Percentiles rank a stretch among this genome's conserved stretches.
phyloP scores from a whole-genome alignment of 2,113 vertebrate genomes.

The Penelope pileata region DNA sequence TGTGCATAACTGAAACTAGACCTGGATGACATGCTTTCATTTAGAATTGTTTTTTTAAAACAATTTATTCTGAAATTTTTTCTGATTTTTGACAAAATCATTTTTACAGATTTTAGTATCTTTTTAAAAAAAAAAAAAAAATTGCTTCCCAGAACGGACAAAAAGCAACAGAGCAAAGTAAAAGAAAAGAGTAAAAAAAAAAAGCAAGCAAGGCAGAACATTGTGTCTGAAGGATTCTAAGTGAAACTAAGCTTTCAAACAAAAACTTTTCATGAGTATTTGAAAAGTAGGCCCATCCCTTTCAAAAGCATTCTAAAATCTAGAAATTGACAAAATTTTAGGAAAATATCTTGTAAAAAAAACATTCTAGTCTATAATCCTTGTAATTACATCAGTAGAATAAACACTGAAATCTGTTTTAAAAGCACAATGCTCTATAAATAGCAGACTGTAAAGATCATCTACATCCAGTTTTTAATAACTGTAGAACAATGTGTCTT shows the following conservation, averaged over 20 bases:
- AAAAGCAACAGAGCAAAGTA: background rate
- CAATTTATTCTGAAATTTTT: background rate
- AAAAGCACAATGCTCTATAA: background rate
- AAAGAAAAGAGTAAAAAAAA: background rate
- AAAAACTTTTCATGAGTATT: background rate
- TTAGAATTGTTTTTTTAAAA: background rate
- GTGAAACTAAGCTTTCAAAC: background rate
- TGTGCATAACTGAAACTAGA: background rate
- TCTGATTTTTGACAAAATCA: background rate
- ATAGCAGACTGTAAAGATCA: background rate
- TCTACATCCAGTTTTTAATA: background rate
- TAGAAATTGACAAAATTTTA: background rate
- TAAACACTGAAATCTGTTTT: background rate
- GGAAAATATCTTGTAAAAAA: background rate
- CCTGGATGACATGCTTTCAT: background rate
- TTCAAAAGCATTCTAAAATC: background rate
- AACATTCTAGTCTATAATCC: background rate
- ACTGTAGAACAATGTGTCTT: background rate
- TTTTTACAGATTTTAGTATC: background rate
- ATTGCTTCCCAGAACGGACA: background rate
- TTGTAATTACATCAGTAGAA: background rate
- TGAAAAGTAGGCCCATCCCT: background rate
- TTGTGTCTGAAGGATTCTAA: background rate
- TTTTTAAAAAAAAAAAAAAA: fast-evolving
- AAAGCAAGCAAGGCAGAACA: background rate